Conservation (phyloP, 2,113 vertebrate species). For the Ciconia boyciana region DNA sequence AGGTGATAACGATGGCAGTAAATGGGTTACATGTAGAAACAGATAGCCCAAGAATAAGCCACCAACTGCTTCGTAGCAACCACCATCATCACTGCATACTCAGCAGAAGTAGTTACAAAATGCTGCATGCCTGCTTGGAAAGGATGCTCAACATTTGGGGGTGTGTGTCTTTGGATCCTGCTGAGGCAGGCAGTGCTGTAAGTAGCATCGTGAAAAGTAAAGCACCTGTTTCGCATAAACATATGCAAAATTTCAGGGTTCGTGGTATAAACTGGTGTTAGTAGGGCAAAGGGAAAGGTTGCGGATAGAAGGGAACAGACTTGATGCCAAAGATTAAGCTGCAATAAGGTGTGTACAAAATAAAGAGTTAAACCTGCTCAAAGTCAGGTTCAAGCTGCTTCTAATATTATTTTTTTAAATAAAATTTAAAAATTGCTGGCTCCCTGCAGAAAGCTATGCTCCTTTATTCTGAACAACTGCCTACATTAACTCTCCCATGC, state of each 20-base stretch:
- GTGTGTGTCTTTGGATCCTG: neutral
- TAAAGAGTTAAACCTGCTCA: neutral
- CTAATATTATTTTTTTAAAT: neutral
- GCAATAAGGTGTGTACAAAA: neutral
- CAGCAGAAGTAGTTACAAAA: constrained; percentile 51
- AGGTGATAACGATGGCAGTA: constrained; percentile 70
- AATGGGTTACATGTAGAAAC: constrained; percentile 72
- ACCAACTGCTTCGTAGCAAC: constrained; percentile 77
- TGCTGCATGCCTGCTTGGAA: neutral
- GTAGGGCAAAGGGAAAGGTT: neutral
- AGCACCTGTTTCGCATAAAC: neutral
- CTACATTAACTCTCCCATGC: neutral
- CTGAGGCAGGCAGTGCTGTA: neutral
- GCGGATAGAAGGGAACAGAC: neutral
- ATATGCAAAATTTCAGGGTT: neutral
- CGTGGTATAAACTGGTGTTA: neutral
- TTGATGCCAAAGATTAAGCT: neutral
- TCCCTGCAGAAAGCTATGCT: neutral
- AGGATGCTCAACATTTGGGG: neutral
- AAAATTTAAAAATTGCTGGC: neutral
- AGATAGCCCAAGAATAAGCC: constrained; percentile 82
- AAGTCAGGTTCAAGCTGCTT: neutral
- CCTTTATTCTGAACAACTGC: neutral
- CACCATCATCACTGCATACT: constrained; percentile 54
- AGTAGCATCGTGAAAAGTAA: neutral